These are phyloP conservation scores for Prionchulus punctatus DNA, from an alignment of 2,888 invertebrate species.

Conservation along the genomic window DNA sequence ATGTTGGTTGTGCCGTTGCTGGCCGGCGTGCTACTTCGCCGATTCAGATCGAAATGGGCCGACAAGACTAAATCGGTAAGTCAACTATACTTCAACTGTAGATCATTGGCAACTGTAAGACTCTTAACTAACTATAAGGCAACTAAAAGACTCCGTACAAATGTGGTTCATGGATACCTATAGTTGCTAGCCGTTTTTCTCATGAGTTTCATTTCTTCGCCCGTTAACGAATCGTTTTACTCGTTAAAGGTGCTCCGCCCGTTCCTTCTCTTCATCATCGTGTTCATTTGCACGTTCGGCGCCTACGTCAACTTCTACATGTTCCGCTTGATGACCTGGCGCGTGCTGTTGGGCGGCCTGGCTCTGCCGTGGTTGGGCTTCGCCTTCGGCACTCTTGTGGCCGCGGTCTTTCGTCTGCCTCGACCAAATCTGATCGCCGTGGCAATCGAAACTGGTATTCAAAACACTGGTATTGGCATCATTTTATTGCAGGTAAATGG, in stretches of 20 bases:
- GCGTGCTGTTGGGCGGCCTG: conserved; percentile 33
- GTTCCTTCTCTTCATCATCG: conserved; percentile 35
- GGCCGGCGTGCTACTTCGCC: conserved; percentile 36
- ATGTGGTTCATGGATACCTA: no score
- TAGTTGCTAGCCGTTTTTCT: no score
- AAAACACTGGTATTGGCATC: conserved; percentile 38
- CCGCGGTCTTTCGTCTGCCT: conserved; percentile 24
- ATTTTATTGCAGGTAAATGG: conserved; percentile 25
- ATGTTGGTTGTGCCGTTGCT: conserved; percentile 37
- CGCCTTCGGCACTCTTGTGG: conserved; percentile 34
- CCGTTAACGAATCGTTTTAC: no score
- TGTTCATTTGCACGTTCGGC: conserved; percentile 36
- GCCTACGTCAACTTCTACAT: conserved; percentile 37
- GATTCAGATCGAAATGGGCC: conserved; percentile 30
- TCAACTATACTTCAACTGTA: neutral
- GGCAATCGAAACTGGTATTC: conserved; percentile 34
- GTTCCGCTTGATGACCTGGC: conserved; percentile 33
- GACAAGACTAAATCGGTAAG: conserved; percentile 25
- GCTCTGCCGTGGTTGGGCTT: conserved; percentile 38
- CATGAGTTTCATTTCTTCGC: no score
- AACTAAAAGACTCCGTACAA: no score
- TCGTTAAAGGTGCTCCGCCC: conserved; percentile 23
- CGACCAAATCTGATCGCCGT: conserved; percentile 30
- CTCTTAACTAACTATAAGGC: no score
- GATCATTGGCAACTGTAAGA: neutral